Percentiles rank a stretch among this genome's conserved stretches.
Evolutionary conservation across 2,888 invertebrate genomes (phyloP).

Genomic region (Allolobophora icterica): DNA sequence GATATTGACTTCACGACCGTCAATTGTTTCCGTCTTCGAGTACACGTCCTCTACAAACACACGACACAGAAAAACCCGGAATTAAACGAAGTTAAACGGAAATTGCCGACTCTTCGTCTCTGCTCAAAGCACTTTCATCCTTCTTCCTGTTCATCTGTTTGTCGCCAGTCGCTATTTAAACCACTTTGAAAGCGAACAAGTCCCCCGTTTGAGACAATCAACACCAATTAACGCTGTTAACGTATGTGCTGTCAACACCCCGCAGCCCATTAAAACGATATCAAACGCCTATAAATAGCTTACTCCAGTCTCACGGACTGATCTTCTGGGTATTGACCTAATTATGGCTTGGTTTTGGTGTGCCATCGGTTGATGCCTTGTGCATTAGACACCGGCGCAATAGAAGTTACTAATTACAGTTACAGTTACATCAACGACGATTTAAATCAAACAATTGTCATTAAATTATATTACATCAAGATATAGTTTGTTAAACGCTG

Average conservation of each 20-base stretch:
- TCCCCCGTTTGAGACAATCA: neutral
- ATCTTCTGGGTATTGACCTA: no score
- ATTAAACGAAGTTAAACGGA: no score
- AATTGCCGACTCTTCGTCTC: neutral
- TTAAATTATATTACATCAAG: no score
- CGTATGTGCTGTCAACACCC: neutral
- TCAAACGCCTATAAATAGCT: neutral
- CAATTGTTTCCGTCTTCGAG: neutral
- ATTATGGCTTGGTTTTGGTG: no score
- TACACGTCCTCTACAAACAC: neutral
- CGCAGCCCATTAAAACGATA: neutral
- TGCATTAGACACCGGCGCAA: no score
- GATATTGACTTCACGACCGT: neutral
- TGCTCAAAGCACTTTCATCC: no score
- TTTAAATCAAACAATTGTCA: no score
- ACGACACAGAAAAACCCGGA: neutral
- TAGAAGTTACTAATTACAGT: no score
- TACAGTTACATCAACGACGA: no score
- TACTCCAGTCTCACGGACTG: no score
- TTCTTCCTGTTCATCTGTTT: neutral
- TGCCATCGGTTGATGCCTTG: no score
- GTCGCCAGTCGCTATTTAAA: neutral
- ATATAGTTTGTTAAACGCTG: no score
- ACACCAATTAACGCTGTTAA: neutral
- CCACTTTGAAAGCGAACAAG: neutral